Evolutionary conservation across 2,888 invertebrate genomes (phyloP), one percentile per base, ranked within the genome.

Genomic region (Drosophila stalkeri): DNA sequence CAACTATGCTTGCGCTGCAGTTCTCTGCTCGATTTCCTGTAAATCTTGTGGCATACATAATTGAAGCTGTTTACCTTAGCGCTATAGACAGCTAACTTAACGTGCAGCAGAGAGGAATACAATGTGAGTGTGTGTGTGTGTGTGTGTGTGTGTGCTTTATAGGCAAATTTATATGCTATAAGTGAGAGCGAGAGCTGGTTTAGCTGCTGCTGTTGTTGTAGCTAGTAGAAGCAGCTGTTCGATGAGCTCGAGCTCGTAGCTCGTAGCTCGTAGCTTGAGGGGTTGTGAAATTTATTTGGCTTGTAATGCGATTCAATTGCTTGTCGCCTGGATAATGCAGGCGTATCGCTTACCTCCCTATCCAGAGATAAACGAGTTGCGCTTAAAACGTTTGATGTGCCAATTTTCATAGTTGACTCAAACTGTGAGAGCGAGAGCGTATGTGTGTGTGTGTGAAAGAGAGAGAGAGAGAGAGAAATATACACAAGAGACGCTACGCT

Each of bases 361-460:
- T 51, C 33, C 52, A 20, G 46, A 80, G 76, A 85, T 72, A 86
- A 89, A 85, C 89, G 86, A 77, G 76, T 73, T 67, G 79, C 65
- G 76, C 89, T 85, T 89, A 89, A 83, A 76, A 62, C 76, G 78
- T 60, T 81, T 85, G 84, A 85, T 85, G 81, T 85, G 86, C 81
- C 89, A 89, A 85, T 89, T 89, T 83, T 89, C 89, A 89, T 80
- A 83, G 76, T 75, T 88, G 81, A 82, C 77, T 70, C 59, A 46
- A 18, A 56, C 37, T 14, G 41, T 35, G 8, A 11, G 23, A 55
- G 6, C 20, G 18, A 1, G 5, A 43, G 27, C 27, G 27, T 5
- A 27, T 27, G 27, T 5, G 27, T 27, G 33, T 8, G 11, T 2
- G n/a, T 16, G 37, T 35, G 46, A 1, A 33, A 7, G 31, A 1